Evolutionary conservation across 2,888 invertebrate species (phyloP).

Genomic region (Epinotia nisella): DNA sequence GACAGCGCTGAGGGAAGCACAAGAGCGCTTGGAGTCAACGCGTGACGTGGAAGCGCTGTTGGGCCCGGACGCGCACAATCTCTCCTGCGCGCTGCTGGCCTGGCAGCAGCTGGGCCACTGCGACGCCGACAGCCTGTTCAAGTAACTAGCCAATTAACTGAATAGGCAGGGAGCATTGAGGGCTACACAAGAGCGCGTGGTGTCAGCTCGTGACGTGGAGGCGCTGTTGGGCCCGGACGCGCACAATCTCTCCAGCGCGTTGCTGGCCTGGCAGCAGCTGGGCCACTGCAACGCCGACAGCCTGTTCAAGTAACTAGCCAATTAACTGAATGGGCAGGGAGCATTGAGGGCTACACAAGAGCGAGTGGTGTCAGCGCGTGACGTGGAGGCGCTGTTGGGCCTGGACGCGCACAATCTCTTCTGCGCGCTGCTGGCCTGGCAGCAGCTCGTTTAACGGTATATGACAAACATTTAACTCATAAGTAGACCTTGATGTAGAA

Average conservation of each 20-base stretch:
- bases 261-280: constrained; percentile 77
- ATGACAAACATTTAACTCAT: too few relatives aligned
- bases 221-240: constrained; percentile 57
- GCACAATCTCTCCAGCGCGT: constrained; percentile 68
- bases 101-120: constrained; percentile 75
- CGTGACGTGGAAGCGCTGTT: constrained; percentile 52
- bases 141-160: constrained; percentile 55
- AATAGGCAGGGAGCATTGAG: constrained; percentile 57
- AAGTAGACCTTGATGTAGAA: too few relatives aligned
- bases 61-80: constrained; percentile 63
- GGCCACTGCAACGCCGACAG: constrained; percentile 67
- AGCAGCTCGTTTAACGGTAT: too few relatives aligned
- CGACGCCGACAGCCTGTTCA: constrained; percentile 64
- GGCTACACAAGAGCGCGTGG: constrained; percentile 57
- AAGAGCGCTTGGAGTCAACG: constrained; percentile 56
- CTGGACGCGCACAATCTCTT: constrained; percentile 66
- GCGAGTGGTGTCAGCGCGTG: too few relatives aligned
- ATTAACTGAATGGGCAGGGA: constrained; percentile 48
- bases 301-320: constrained; percentile 52
- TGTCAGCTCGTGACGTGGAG: constrained; percentile 52
- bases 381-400: constrained; percentile 51
- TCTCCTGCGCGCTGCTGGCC: constrained; percentile 73
- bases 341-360: constrained; percentile 57
- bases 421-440: constrained; percentile 77
- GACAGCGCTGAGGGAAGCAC: constrained; percentile 57